A percentile compares a stretch with the other conserved stretches of the same genome.
phyloP scores from a whole-genome alignment of 2,888 invertebrate genomes.

The Drosophila recens region DNA sequence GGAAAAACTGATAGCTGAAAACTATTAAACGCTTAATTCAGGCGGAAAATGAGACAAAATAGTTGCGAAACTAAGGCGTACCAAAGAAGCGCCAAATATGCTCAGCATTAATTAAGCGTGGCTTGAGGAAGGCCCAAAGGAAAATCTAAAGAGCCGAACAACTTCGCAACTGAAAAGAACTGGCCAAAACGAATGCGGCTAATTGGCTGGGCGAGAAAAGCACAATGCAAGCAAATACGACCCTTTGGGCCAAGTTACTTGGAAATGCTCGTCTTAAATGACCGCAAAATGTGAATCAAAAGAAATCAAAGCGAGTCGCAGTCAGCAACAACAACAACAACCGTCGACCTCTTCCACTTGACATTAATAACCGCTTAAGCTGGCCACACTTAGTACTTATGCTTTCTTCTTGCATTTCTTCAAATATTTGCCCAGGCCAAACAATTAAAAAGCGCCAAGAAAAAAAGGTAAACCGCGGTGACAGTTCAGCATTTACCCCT shows the following conservation, averaged over 20 bases:
- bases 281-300: constrained; percentile 65
- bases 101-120: constrained; percentile 69
- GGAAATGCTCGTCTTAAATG: constrained; percentile 54
- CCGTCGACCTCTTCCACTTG: constrained; percentile 66
- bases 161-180: neutral
- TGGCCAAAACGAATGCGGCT: constrained; percentile 43
- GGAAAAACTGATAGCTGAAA: constrained; percentile 59
- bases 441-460: constrained; percentile 54
- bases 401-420: constrained; percentile 74
- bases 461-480: constrained; percentile 43
- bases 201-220: constrained; percentile 71
- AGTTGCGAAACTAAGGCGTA: constrained; percentile 66
- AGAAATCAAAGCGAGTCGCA: constrained; percentile 50
- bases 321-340: constrained; percentile 4
- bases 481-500: constrained; percentile 25
- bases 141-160: neutral
- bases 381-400: constrained; percentile 55
- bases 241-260: constrained; percentile 9
- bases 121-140: constrained; percentile 29
- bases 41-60: constrained; percentile 84
- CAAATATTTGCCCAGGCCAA: constrained; percentile 68
- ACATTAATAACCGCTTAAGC: constrained; percentile 64
- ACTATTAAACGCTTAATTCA: constrained; percentile 84
- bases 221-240: constrained; percentile 44
- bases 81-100: constrained; percentile 40